These are phyloP conservation scores for Anabas testudineus DNA, from an alignment of 2,797 vertebrate species.

Conservation along the genomic window DNA sequence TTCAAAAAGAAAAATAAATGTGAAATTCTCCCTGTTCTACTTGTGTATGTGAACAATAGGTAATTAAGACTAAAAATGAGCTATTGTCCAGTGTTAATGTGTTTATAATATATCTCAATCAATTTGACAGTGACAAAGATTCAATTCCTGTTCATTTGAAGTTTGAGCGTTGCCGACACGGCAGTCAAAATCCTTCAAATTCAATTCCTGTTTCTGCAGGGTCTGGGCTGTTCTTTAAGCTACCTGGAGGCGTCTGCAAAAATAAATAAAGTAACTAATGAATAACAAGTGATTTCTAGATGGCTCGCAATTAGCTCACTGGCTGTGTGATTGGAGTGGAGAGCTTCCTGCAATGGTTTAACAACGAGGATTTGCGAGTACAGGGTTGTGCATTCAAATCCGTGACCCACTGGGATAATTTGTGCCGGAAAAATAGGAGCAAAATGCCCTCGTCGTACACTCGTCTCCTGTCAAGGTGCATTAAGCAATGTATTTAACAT, in stretches of 20 bases:
- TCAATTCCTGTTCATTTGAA: neutral
- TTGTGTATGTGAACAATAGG: neutral
- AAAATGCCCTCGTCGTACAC: constrained; percentile 32
- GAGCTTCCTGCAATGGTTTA: constrained; percentile 27
- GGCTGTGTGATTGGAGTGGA: constrained; percentile 48
- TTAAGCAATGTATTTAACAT: constrained; percentile 39
- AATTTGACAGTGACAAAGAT: constrained; percentile 2
- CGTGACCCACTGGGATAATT: constrained; percentile 62
- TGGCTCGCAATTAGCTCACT: constrained; percentile 46
- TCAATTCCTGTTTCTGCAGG: constrained; percentile 24
- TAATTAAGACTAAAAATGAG: neutral
- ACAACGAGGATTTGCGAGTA: constrained; percentile 27
- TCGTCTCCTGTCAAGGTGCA: constrained; percentile 37
- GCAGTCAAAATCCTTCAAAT: constrained; percentile 16
- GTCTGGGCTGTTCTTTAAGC: constrained; percentile 8
- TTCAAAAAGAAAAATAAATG: neutral
- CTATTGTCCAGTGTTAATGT: neutral
- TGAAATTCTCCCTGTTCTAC: neutral
- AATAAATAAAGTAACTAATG: constrained; percentile 2
- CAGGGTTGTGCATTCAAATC: constrained; percentile 46
- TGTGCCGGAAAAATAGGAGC: constrained; percentile 21
- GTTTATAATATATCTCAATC: neutral
- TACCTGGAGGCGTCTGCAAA: constrained; percentile 4
- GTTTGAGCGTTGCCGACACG: constrained; percentile 15
- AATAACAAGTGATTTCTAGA: constrained; percentile 44